Evolutionary conservation across 2,113 vertebrate species (phyloP).

Genomic region (Neoarius graeffei): DNA sequence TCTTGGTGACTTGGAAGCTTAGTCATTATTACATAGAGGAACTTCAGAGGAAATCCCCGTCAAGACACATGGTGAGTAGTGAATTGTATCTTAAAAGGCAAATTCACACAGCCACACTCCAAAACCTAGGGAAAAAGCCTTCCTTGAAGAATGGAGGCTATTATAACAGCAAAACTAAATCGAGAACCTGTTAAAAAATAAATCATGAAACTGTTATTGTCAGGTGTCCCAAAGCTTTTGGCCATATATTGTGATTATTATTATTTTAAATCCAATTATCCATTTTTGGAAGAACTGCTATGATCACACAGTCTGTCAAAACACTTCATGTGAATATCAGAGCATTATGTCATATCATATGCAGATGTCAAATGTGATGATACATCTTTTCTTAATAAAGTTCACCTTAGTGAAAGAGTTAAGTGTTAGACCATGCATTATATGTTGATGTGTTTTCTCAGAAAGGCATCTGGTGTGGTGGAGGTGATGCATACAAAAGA

Average conservation of each 20-base stretch:
- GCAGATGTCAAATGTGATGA: background rate
- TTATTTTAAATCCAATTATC: background rate
- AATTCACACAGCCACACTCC: background rate
- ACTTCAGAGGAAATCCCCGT: slow-evolving; percentile 49
- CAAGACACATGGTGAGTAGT: background rate
- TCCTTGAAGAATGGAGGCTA: background rate
- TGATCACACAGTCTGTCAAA: background rate
- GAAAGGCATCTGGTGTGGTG: slow-evolving; percentile 8
- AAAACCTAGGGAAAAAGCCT: background rate
- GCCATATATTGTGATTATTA: background rate
- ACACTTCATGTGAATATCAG: background rate
- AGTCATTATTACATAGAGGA: slow-evolving; percentile 43
- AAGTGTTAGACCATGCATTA: background rate
- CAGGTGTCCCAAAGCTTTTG: background rate
- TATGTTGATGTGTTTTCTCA: slow-evolving; percentile 8
- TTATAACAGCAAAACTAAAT: background rate
- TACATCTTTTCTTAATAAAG: background rate
- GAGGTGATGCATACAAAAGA: slow-evolving; percentile 52
- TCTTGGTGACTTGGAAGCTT: slow-evolving; percentile 4
- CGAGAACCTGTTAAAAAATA: background rate
- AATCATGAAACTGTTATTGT: background rate
- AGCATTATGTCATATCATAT: background rate
- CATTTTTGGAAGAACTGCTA: background rate
- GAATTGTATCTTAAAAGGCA: background rate
- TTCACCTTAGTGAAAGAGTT: background rate